phyloP scores from a whole-genome alignment of 2,888 invertebrate genomes.

The Eupithecia subumbrata region DNA sequence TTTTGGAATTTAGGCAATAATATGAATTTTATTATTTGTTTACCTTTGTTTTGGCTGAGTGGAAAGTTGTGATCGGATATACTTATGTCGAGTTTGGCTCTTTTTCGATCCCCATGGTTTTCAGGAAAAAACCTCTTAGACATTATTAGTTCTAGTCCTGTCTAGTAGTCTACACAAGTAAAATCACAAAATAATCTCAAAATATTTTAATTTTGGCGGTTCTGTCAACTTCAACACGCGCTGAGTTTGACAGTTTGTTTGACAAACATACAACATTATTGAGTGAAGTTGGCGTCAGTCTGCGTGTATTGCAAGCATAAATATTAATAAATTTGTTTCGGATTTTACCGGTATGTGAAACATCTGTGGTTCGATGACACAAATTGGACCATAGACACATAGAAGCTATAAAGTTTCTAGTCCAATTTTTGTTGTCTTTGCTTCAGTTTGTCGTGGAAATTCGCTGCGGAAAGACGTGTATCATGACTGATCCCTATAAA shows the following conservation, averaged over 20 bases:
- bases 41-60: slow-evolving; percentile 75
- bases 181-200: not conserved
- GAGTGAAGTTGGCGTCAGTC: slow-evolving; percentile 13
- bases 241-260: not conserved
- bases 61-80: slow-evolving; percentile 77
- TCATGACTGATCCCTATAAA: slow-evolving; percentile 77
- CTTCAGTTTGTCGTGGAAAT: slow-evolving; percentile 76
- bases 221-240: not conserved
- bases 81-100: slow-evolving; percentile 71
- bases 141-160: slow-evolving; percentile 54
- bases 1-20: not conserved
- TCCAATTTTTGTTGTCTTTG: slow-evolving; percentile 62
- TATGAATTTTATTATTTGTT: slow-evolving; percentile 16
- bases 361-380: slow-evolving; percentile 22
- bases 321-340: slow-evolving; percentile 48
- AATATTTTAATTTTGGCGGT: slow-evolving; percentile 35
- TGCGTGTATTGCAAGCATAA: slow-evolving; percentile 18
- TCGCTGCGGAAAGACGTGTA: slow-evolving; percentile 58
- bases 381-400: slow-evolving; percentile 55
- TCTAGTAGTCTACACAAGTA: not conserved
- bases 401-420: slow-evolving; percentile 49
- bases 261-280: not conserved
- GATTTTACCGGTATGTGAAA: slow-evolving; percentile 22
- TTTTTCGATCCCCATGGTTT: slow-evolving; percentile 70
- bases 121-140: slow-evolving; percentile 72